These are phyloP conservation scores for Butorides virescens DNA, from an alignment of 2,113 vertebrate species.

Conservation along the genomic window DNA sequence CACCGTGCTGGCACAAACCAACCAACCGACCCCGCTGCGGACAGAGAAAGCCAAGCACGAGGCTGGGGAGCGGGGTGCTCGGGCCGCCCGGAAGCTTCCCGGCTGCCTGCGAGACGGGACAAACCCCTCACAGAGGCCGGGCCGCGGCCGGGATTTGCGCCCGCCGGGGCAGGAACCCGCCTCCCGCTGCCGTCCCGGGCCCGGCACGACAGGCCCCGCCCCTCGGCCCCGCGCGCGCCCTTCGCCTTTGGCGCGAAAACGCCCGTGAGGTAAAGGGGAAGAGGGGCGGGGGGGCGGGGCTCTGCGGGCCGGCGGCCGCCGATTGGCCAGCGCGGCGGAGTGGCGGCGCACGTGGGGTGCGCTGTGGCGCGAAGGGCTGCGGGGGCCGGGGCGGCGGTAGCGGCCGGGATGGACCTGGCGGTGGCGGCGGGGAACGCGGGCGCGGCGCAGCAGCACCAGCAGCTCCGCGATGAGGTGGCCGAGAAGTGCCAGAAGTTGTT, in stretches of 20 bases:
- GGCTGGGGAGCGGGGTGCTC: neutral
- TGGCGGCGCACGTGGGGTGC: constrained; percentile 67
- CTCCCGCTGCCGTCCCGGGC: neutral
- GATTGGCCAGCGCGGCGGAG: constrained; percentile 64
- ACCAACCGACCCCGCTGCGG: fast-evolving
- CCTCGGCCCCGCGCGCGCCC: fast-evolving
- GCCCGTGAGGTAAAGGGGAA: neutral
- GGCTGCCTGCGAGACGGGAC: neutral
- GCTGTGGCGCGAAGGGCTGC: constrained; percentile 80
- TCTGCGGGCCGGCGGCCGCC: no score
- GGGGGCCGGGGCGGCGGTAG: fast-evolving
- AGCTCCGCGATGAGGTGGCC: constrained; percentile 91
- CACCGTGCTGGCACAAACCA: no score
- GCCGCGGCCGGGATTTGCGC: no score
- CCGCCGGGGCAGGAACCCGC: no score
- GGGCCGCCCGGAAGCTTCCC: neutral
- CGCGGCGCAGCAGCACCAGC: constrained; percentile 74
- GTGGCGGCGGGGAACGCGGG: constrained; percentile 64
- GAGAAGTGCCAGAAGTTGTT: constrained; percentile 98
- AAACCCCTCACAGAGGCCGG: neutral
- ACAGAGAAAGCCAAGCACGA: fast-evolving
- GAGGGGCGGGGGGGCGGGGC: neutral
- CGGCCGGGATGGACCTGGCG: constrained; percentile 58
- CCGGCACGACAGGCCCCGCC: neutral
- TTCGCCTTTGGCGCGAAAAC: constrained; percentile 70